Base-by-base conservation (phyloP, 2,888 invertebrate genomes). In the Venusia cambrica region DNA sequence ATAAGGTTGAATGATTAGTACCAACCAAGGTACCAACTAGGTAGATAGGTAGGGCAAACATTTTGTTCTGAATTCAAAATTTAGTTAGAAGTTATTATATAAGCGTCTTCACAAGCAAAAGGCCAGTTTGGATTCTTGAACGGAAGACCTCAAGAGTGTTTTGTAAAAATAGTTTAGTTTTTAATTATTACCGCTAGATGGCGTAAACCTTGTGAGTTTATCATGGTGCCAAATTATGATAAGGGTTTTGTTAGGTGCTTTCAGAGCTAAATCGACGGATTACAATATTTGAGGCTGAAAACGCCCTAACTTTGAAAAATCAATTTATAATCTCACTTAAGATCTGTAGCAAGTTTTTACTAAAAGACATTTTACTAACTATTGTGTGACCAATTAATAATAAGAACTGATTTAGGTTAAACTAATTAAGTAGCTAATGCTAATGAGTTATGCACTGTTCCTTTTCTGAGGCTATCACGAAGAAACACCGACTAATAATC, bases 341-440 rank as follows among this genome's bases (percentile, higher is more conserved):
- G 16, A 30, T 20, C 9, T 20, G 19, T 13, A 5, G 21, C 13
- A 25, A 29, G 5, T 14, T 14, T 13, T 29, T 22, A 37, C 36
- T 42, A 42, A 42, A 42, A 42, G 41, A 42, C 41, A 42, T 11
- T 36, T 12, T 19, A 26, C 33, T 41, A 30, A 37, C 39, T 44
- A 10, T 45, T 36, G 43, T 48, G 51, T 38, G 31, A 38, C 46
- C 38, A 32, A 54, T 54, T 58, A 57, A 45, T 49, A n/a, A n/a
- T n/a, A n/a, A n/a, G n/a, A n/a, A n/a, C n/a, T n/a, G n/a, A n/a
- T 54, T 50, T 57, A 52, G 50, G 39, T 39, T 29, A 2, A 2
- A 2, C 20, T 16, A 17, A 21, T 6, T 14, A 29, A 18, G 12
- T 30, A 11, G 4, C 14, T 30, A 18, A 25, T 14, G 31, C 28